A percentile compares a stretch with the other conserved stretches of the same genome.
Evolutionary conservation across 2,888 invertebrate genomes (phyloP).

Genomic region (Nowickia ferox): DNA sequence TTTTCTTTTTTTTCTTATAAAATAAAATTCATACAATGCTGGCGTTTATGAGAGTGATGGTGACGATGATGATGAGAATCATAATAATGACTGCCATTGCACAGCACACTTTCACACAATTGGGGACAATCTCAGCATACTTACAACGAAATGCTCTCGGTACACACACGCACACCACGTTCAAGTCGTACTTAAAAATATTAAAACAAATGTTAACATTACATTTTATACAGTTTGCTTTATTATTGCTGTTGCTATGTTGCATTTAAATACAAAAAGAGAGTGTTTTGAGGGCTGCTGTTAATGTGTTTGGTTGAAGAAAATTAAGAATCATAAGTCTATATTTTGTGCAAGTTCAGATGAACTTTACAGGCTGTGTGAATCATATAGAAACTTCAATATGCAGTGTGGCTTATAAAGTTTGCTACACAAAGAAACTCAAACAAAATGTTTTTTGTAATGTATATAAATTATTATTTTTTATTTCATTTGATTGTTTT

Average conservation of each 20-base stretch:
- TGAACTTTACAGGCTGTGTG: too few species aligned
- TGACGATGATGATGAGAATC: slow-evolving; percentile 41
- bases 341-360: too few species aligned
- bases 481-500: too few species aligned
- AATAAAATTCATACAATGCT: slow-evolving; percentile 55
- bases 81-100: slow-evolving; percentile 44
- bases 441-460: too few species aligned
- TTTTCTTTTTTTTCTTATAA: slow-evolving; percentile 10
- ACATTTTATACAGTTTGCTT: slow-evolving; percentile 46
- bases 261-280: background rate
- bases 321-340: too few species aligned
- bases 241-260: slow-evolving; percentile 29
- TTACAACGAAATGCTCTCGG: slow-evolving; percentile 8
- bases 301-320: background rate
- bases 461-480: too few species aligned
- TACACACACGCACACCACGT: background rate
- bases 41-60: slow-evolving; percentile 53
- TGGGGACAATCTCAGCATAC: slow-evolving; percentile 66
- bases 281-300: background rate
- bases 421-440: too few species aligned
- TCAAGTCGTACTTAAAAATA: slow-evolving; percentile 44
- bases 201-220: slow-evolving; percentile 69
- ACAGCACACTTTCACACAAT: slow-evolving; percentile 53
- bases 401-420: too few species aligned
- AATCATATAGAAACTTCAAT: too few species aligned